Base-by-base conservation (phyloP, 2,113 vertebrate species). In the Lagopus muta region DNA sequence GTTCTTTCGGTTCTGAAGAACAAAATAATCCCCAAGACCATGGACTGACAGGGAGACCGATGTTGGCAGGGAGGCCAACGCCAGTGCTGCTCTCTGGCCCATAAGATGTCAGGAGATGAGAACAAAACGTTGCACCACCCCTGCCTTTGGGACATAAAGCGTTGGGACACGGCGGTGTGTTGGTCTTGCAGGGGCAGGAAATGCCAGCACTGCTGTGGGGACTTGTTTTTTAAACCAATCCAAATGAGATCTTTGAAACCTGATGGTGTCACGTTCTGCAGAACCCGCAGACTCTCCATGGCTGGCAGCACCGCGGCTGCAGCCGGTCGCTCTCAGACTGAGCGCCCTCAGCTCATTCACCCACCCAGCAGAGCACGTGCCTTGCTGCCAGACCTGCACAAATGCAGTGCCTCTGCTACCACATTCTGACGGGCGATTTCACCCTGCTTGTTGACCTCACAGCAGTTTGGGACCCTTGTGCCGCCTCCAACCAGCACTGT, bases 41-140 rank as follows among this genome's bases (percentile, higher is more conserved):
- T 16, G 4, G 3, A 32, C 2, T 42, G 11, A 21, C 1, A 5
- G 8, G 9, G 65, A 43, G n/a, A 28, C 11, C 21, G 22, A 50
- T 50, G 48, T 24, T 12, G 21, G 48, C 48, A 50, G 21, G 21
- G 48, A 24, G 48, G 6, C 6, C 45, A 57, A 55, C 55, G 24
- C 6, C 45, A 74, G 65, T 55, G 28, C 43, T 42, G 9, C 22
- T 30, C 22, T 32, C 10, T n/a, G 78, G 30, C 36, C 15, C 48
- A 8, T 0, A 22, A 32, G 42, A 42, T 43, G 30, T 45, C 30
- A 0, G 0, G 5, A 82, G 50, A 55, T 20, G 6, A 67, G 55
- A 62, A 72, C 30, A 36, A 52, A 34, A 48, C 12, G 76, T 20
- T 28, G 11, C 17, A 20, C 13, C 58, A 27, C 30, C 54, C 10